These are phyloP conservation scores for Tapirus terrestris DNA, from an alignment of 2,113 vertebrate species.

Conservation along the genomic window DNA sequence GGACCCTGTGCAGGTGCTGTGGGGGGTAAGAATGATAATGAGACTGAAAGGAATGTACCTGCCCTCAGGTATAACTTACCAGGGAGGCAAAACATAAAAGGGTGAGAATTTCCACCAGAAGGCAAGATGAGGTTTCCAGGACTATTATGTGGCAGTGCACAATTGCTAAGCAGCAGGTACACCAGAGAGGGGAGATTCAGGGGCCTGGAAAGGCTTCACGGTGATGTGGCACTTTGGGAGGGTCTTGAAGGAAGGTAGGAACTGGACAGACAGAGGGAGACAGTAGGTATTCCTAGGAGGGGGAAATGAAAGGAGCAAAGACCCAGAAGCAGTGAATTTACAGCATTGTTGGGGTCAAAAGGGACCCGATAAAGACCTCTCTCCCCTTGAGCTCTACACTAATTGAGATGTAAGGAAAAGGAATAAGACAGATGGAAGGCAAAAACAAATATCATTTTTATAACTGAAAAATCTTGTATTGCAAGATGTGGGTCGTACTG, in stretches of 20 bases:
- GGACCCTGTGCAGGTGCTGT: accelerated
- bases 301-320: background rate
- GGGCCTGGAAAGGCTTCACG: background rate
- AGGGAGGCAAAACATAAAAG: background rate
- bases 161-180: accelerated
- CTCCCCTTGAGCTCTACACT: background rate
- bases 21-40: background rate
- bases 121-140: background rate
- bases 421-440: background rate
- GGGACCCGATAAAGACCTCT: background rate
- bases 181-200: background rate
- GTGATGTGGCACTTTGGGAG: background rate
- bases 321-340: background rate
- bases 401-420: background rate
- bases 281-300: background rate
- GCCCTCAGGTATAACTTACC: background rate
- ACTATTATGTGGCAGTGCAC: accelerated
- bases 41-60: background rate
- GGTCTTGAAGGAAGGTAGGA: background rate
- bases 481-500: background rate
- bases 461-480: background rate
- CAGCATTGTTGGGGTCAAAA: background rate
- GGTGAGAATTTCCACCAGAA: background rate
- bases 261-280: background rate
- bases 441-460: background rate